phyloP scores from a whole-genome alignment of 2,113 vertebrate genomes.

The Lonchura striata region DNA sequence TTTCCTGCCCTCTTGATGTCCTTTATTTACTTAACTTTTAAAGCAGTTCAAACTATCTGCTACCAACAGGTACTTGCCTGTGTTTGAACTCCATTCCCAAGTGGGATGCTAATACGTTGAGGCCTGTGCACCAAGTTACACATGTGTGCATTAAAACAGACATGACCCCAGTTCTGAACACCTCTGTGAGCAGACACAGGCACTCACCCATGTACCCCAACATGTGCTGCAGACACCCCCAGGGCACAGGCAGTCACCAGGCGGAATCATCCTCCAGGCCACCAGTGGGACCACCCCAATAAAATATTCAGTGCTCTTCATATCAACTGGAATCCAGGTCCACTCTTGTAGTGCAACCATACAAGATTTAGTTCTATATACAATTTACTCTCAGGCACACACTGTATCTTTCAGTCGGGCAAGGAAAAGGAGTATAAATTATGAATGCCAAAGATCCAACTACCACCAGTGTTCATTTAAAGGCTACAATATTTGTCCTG shows the following conservation, averaged over 20 bases:
- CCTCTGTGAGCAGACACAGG: fast-evolving
- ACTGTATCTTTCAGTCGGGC: neutral
- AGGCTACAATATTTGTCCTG: neutral
- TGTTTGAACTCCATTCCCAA: neutral
- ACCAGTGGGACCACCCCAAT: neutral
- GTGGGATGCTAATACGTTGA: fast-evolving
- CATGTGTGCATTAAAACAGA: fast-evolving
- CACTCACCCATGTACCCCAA: neutral
- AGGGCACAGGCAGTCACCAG: neutral
- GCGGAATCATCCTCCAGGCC: neutral
- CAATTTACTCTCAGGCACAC: neutral
- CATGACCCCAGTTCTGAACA: neutral
- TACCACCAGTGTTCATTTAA: neutral
- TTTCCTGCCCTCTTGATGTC: neutral
- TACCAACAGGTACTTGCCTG: neutral
- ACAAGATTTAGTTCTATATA: neutral
- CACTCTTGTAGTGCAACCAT: neutral
- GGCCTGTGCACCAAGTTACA: neutral
- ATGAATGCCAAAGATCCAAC: neutral
- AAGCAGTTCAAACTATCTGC: neutral
- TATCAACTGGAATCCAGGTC: neutral
- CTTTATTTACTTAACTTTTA: neutral
- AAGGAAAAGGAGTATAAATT: neutral
- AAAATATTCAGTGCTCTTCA: neutral
- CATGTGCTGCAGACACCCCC: fast-evolving